Conservation (phyloP, 2,888 invertebrate genomes). For the Acleris cristana region DNA sequence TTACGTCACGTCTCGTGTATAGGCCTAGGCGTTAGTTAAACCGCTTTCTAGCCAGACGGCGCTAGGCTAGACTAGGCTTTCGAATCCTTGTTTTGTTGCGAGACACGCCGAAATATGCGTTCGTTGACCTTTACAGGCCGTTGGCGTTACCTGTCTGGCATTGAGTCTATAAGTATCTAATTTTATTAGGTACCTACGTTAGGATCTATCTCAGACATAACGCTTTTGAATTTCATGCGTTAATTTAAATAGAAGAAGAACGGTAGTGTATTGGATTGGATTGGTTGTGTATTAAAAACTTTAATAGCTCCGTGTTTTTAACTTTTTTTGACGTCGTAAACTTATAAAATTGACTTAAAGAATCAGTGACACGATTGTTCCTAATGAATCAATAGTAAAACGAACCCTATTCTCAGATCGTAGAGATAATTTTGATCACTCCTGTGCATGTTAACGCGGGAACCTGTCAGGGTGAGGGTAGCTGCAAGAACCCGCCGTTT, state of each 20-base stretch:
- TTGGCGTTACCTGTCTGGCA: slow-evolving; percentile 52
- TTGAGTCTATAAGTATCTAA: slow-evolving; percentile 57
- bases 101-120: slow-evolving; percentile 60
- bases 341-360: too few species aligned
- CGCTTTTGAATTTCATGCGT: neutral
- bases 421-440: neutral
- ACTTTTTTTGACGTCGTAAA: too few species aligned
- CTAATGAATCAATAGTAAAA: too few species aligned
- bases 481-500: neutral
- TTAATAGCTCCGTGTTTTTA: too few species aligned
- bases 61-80: slow-evolving; percentile 43
- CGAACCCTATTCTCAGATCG: too few species aligned
- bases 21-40: slow-evolving; percentile 16
- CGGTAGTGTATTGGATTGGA: too few species aligned
- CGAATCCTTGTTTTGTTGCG: slow-evolving; percentile 56
- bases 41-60: slow-evolving; percentile 29
- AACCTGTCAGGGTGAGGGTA: neutral
- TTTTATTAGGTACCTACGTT: slow-evolving; percentile 13
- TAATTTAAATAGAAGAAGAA: too few species aligned
- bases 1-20: slow-evolving; percentile 17
- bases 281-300: too few species aligned
- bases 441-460: neutral
- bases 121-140: slow-evolving; percentile 65
- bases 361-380: too few species aligned
- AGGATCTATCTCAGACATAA: slow-evolving; percentile 32